Conservation (phyloP, 1,140 invertebrate species). For the Dryas iulia region DNA sequence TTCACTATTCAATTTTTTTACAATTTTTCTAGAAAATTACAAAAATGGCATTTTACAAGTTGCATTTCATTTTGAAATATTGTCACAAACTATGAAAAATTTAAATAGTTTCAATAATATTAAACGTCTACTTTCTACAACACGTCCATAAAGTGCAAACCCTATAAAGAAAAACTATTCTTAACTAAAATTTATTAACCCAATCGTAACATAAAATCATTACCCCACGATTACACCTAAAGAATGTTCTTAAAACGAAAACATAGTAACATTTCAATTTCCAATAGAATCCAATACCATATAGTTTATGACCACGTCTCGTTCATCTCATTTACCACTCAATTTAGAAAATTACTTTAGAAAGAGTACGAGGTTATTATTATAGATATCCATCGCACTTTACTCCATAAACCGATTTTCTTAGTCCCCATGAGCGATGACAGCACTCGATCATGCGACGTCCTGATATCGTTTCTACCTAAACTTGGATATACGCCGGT, state of each 20-base stretch:
- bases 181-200: too few species aligned
- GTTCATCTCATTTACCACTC: constrained; percentile 6
- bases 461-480: constrained; percentile 18
- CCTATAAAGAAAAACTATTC: too few species aligned
- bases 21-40: too few species aligned
- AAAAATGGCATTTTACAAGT: too few species aligned
- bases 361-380: constrained; percentile 8
- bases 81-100: too few species aligned
- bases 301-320: neutral
- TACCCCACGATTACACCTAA: neutral
- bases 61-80: too few species aligned
- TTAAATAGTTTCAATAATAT: too few species aligned
- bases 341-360: constrained; percentile 12
- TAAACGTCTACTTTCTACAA: too few species aligned
- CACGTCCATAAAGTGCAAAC: too few species aligned
- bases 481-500: constrained; percentile 4
- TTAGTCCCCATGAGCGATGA: constrained; percentile 43
- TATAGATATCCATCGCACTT: constrained; percentile 22
- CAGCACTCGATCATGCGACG: constrained; percentile 48
- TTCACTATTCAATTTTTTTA: too few species aligned
- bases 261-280: neutral
- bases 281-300: neutral
- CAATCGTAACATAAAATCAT: neutral
- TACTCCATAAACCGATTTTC: constrained; percentile 25
- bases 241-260: neutral